These are phyloP conservation scores for Coenobita brevimanus DNA, from an alignment of 1,140 invertebrate species.

Conservation along the genomic window DNA sequence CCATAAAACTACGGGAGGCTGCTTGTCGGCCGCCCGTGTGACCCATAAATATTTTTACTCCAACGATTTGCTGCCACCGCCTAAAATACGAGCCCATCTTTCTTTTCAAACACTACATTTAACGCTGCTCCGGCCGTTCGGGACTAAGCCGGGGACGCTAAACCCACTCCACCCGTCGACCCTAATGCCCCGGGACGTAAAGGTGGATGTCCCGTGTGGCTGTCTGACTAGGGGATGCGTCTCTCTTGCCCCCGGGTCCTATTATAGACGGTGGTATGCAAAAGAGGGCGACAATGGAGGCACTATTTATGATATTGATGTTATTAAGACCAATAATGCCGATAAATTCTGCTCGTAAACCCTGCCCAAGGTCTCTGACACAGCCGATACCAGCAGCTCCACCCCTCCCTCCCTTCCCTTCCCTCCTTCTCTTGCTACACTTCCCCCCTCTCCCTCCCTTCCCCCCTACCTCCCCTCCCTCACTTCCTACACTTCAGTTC, in stretches of 20 bases:
- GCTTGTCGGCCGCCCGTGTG: conserved; percentile 62
- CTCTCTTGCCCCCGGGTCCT: conserved; percentile 32
- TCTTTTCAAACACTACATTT: conserved; percentile 69
- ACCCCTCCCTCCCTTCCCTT: not conserved
- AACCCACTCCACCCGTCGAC: conserved; percentile 9
- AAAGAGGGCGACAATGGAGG: conserved; percentile 69
- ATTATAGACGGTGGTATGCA: conserved; percentile 69
- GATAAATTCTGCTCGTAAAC: conserved; percentile 67
- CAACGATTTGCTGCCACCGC: conserved; percentile 68
- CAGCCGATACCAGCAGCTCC: conserved; percentile 10
- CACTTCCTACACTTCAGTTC: too few relatives aligned
- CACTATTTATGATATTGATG: conserved; percentile 69
- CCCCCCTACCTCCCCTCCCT: not conserved
- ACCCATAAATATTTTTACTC: conserved; percentile 66
- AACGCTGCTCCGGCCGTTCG: conserved; percentile 49
- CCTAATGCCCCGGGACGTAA: not conserved
- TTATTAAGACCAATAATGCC: conserved; percentile 69
- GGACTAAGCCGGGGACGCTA: conserved; percentile 35
- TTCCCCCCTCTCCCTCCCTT: not conserved
- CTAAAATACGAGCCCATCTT: conserved; percentile 67
- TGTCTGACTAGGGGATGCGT: conserved; percentile 10
- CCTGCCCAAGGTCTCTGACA: conserved; percentile 38
- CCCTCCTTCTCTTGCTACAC: not conserved
- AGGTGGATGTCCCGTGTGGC: not conserved
- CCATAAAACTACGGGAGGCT: conserved; percentile 68